Base-by-base conservation (phyloP, 1,140 invertebrate genomes). In the Drosophila littoralis region DNA sequence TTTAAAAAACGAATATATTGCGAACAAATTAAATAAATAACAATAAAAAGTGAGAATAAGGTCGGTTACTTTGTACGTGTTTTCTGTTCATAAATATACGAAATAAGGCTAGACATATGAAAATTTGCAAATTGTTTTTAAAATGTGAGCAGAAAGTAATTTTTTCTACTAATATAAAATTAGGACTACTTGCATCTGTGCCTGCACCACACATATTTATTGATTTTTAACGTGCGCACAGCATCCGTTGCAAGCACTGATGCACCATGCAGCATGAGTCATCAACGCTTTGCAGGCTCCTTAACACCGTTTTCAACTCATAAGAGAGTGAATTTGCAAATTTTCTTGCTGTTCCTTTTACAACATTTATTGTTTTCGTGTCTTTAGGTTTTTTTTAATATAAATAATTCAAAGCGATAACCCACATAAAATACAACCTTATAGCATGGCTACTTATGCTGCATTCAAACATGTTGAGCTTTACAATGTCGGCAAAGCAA, bases 391-490 rank as follows among this genome's bases (percentile, higher is more conserved):
- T 75, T 71, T 32, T 40, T 32, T 9, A 45, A 17, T 57, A 15
- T 28, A 64, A 81, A 73, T 33, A 13, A 58, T 52, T 15, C 1
- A 32, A 72, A 59, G 55, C 50, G 36, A 28, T 61, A 74, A 28
- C 36, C 4, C 33, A 54, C 35, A 73, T 58, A 60, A 65, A 51
- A 48, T 32, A 77, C 40, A 72, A 9, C 71, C n/a, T 68, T 45
- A 71, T 64, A 82, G 89, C 92, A 95, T 95, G 95, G 95, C 95
- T 83, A 94, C 94, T 77, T 95, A 95, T 91, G 94, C 95, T 86
- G 94, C 94, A 75, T 95, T 95, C 93, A 95, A 95, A 93, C 95
- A 95, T 92, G 94, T 95, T 88, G 95, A 95, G 92, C 94, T 95
- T 82, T 95, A 95, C 93, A 95, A 95, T 91, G 94, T 95, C 80